phyloP scores from a whole-genome alignment of 2,797 vertebrate genomes.

The Vipera ursinii region DNA sequence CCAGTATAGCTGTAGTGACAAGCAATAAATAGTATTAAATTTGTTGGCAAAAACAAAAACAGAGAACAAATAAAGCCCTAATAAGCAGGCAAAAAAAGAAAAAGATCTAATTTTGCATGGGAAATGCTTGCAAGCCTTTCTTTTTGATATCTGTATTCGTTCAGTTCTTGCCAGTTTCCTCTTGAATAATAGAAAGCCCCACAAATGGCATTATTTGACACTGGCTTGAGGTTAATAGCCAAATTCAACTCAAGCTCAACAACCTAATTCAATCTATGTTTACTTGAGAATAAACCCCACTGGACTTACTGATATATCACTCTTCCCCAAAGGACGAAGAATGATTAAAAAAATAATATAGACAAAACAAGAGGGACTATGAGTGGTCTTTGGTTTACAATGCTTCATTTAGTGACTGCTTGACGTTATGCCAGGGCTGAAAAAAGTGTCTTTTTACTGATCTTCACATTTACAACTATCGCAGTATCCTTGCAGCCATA shows the following conservation, averaged over 20 bases:
- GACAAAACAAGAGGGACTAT: background rate
- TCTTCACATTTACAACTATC: too few relatives aligned
- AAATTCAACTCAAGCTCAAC: background rate
- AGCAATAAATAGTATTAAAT: background rate
- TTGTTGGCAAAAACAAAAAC: background rate
- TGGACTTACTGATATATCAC: background rate
- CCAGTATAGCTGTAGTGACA: constrained; percentile 1
- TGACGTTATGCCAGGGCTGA: too few relatives aligned
- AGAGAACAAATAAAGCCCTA: background rate
- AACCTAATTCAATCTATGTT: background rate
- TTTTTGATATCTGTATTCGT: background rate
- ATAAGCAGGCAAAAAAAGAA: background rate
- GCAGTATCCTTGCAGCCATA: too few relatives aligned
- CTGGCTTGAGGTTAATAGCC: background rate
- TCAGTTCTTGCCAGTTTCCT: background rate
- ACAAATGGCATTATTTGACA: background rate
- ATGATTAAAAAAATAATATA: background rate
- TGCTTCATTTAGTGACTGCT: too few relatives aligned
- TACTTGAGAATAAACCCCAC: background rate
- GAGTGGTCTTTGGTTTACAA: too few relatives aligned
- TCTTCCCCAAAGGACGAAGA: background rate
- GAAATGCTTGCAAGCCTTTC: background rate
- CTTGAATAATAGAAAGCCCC: background rate
- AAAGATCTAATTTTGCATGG: background rate
- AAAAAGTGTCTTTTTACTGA: too few relatives aligned